phyloP scores from a whole-genome alignment of 2,113 vertebrate species.

The Pelmatolapia mariae region DNA sequence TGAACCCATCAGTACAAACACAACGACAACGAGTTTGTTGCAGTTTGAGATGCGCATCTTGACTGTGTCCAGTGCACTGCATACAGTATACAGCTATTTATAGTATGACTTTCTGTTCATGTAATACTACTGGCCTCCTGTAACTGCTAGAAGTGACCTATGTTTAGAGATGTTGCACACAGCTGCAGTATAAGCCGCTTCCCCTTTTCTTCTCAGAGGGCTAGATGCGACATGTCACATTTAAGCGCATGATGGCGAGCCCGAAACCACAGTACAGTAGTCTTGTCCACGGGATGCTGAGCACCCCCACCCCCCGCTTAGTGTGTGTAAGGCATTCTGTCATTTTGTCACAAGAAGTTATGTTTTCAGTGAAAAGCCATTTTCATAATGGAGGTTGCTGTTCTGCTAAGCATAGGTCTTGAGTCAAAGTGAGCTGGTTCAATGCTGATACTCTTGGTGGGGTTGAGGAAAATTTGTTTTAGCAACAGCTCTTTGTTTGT shows the following conservation, averaged over 20 bases:
- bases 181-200: conserved; percentile 1
- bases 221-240: conserved; percentile 57
- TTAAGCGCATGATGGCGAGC: conserved; percentile 6
- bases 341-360: conserved; percentile 62
- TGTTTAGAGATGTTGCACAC: conserved; percentile 2
- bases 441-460: not conserved
- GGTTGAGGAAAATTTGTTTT: not conserved
- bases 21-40: conserved; percentile 8
- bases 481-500: not conserved
- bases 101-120: conserved; percentile 11
- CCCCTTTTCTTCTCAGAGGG: not conserved
- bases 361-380: conserved; percentile 12
- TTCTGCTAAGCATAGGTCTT: conserved; percentile 19
- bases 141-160: conserved; percentile 29
- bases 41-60: not conserved
- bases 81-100: conserved; percentile 23
- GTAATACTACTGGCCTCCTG: conserved; percentile 4
- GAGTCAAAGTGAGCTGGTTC: not conserved
- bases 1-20: conserved; percentile 27
- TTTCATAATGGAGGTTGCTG: conserved; percentile 22
- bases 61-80: not conserved
- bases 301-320: not conserved
- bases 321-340: conserved; percentile 31
- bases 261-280: conserved; percentile 13
- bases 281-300: conserved; percentile 24